Conservation (phyloP, 2,113 vertebrate species). For the Chionodraco myersi region DNA sequence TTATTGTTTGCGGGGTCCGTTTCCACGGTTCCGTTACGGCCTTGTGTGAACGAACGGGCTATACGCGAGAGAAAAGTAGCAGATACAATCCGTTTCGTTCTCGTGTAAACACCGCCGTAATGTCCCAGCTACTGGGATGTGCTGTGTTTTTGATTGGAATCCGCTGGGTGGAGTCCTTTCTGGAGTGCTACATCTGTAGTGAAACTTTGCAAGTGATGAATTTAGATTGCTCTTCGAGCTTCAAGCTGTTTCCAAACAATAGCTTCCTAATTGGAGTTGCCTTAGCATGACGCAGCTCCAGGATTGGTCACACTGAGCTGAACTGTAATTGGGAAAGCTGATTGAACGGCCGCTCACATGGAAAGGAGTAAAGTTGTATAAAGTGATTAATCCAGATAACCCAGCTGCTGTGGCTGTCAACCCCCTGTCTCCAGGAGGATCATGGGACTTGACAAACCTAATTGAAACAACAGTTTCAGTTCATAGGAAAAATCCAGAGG, state of each 20-base stretch:
- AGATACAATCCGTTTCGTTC: too few relatives aligned
- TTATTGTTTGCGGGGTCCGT: too few relatives aligned
- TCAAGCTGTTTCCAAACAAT: slow-evolving; percentile 31
- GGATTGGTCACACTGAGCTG: slow-evolving; percentile 60
- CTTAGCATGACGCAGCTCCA: slow-evolving; percentile 17
- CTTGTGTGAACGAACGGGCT: too few relatives aligned
- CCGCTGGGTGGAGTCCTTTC: too few relatives aligned
- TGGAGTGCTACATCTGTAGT: background rate
- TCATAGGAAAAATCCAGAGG: slow-evolving; percentile 26
- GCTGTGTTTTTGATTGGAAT: too few relatives aligned
- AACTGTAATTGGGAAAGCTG: slow-evolving; percentile 59
- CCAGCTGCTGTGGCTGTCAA: slow-evolving; percentile 3
- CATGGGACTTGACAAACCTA: slow-evolving; percentile 38
- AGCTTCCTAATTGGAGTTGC: slow-evolving; percentile 47
- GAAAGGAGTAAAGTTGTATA: slow-evolving; percentile 38
- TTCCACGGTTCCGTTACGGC: too few relatives aligned
- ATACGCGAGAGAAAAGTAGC: too few relatives aligned
- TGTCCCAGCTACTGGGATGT: too few relatives aligned
- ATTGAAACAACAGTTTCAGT: slow-evolving; percentile 46
- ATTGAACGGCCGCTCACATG: slow-evolving; percentile 23
- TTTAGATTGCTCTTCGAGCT: background rate
- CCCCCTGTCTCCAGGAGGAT: slow-evolving; percentile 14
- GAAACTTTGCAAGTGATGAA: slow-evolving; percentile 20
- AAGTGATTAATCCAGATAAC: slow-evolving; percentile 18
- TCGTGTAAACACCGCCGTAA: too few relatives aligned